Base-by-base conservation (phyloP, 1,140 invertebrate genomes). In the Propsilocerus akamusi region DNA sequence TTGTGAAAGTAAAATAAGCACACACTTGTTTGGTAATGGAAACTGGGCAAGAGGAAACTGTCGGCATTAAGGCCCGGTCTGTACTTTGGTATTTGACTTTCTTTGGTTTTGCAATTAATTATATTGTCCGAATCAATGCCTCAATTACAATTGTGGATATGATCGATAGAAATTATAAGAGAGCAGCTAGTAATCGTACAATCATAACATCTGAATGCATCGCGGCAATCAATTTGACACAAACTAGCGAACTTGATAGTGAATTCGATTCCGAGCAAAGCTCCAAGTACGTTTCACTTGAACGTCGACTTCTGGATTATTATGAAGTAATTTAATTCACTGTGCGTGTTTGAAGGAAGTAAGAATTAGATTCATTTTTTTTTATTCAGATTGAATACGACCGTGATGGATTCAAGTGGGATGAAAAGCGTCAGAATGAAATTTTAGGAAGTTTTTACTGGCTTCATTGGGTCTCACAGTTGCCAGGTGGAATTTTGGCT, bases 391-490 rank as follows among this genome's bases (percentile, higher is more conserved):
- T 61, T 23, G 53, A 58, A 2, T 63, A 59, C 54, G 54, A 59
- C 4, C 49, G 52, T 11, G 51, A 68, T 14, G 68, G 71, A 26
- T 83, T 78, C 52, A 51, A 64, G 4, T 86, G 83, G 84, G 73
- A 76, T 56, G 78, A 78, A 48, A 69, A 74, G 32, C 66, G 78
- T 32, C 81, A 86, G 65, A 75, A 76, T 26, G 52, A 77, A n/a
- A 69, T 80, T 2, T 59, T 87, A 20, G 81, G 81, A 0, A 73
- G 78, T 0, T 86, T 81, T 57, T 86, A 81, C 58, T 83, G 80
- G 78, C 61, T 81, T 2, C 81, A 85, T 53, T 81, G 82, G 72
- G 8, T 76, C 0, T 72, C 75, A 0, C 83, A 87, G 65, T 63
- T 89, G 6, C 83, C 84, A 0, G 85, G 82, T 4, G 83, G 83